Percentiles rank a stretch among this genome's conserved stretches.
Conservation (phyloP, 2,888 invertebrate genomes). For the Hetaerina titia region DNA sequence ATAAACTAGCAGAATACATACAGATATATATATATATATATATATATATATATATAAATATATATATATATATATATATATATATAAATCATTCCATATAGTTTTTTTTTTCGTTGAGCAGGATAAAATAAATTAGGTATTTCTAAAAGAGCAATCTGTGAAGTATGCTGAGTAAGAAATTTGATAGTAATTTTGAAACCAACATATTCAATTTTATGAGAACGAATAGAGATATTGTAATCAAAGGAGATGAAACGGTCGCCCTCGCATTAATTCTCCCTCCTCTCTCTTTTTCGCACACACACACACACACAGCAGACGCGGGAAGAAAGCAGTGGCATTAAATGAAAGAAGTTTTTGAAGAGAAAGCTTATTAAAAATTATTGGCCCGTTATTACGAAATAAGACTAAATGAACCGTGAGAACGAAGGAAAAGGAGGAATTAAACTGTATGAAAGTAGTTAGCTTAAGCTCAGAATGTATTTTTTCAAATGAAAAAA, state of each 20-base stretch:
- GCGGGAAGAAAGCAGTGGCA: slow-evolving; percentile 35
- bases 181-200: not conserved
- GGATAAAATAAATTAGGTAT: not conserved
- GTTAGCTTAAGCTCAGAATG: slow-evolving; percentile 32
- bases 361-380: slow-evolving; percentile 58
- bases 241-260: slow-evolving; percentile 38
- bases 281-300: not conserved
- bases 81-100: not conserved
- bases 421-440: slow-evolving; percentile 46
- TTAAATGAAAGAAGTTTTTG: slow-evolving; percentile 64
- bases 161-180: not conserved
- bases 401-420: slow-evolving; percentile 57
- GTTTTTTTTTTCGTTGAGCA: not conserved
- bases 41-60: too few species aligned
- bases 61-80: too few species aligned
- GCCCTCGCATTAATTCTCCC: not conserved
- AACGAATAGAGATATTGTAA: slow-evolving; percentile 32
- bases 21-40: too few species aligned
- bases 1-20: too few species aligned
- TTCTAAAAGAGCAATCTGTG: not conserved
- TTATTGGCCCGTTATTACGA: slow-evolving; percentile 64
- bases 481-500: not conserved
- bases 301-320: not conserved
- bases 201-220: not conserved
- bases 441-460: slow-evolving; percentile 49